phyloP scores from a whole-genome alignment of 2,888 invertebrate genomes.

The Hyppa rectilinea region DNA sequence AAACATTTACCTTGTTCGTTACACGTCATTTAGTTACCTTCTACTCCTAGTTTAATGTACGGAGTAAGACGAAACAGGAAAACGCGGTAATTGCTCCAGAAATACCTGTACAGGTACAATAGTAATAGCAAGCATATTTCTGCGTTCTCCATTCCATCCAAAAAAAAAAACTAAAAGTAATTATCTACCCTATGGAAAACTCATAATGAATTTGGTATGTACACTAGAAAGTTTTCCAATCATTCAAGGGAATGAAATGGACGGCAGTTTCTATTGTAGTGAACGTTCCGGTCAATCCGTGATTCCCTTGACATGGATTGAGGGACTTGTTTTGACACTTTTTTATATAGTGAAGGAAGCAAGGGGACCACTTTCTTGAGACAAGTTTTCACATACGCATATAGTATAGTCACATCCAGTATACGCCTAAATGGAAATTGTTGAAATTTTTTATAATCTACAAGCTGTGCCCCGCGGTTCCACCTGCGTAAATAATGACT shows the following conservation, averaged over 20 bases:
- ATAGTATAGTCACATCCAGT: too few species aligned
- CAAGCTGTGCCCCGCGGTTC: too few species aligned
- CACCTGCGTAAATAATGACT: too few species aligned
- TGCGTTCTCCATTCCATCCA: too few species aligned
- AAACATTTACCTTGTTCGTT: constrained; percentile 53
- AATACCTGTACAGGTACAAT: constrained; percentile 23
- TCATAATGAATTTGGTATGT: constrained; percentile 14
- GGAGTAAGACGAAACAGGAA: constrained; percentile 51
- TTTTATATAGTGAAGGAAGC: not conserved
- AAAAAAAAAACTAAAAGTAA: too few species aligned
- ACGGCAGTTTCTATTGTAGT: constrained; percentile 22
- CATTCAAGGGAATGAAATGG: constrained; percentile 22
- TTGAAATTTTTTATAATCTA: too few species aligned
- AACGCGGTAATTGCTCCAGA: constrained; percentile 45
- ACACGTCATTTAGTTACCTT: constrained; percentile 50
- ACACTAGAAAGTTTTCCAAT: constrained; percentile 47
- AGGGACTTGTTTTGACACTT: not conserved
- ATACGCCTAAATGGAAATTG: too few species aligned
- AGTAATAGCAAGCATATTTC: constrained; percentile 9
- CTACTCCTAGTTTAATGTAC: constrained; percentile 25
- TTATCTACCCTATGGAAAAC: not conserved
- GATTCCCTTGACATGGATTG: not conserved
- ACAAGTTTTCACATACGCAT: not conserved
- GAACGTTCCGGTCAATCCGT: not conserved
- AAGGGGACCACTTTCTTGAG: not conserved